phyloP scores from a whole-genome alignment of 1,140 invertebrate genomes.

The Atta colombica region DNA sequence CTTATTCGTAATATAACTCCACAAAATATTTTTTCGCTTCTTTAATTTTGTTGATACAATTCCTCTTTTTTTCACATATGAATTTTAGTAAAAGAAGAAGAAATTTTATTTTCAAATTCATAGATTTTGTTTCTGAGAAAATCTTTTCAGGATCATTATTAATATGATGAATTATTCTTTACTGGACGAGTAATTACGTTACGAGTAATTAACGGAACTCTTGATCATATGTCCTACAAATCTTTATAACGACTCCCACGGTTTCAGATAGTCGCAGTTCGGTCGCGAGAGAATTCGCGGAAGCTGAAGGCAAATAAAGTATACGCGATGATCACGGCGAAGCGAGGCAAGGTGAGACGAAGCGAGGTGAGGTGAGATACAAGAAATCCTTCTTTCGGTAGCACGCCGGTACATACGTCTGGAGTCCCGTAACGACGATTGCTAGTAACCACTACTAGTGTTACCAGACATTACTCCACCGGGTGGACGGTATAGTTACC shows the following conservation, averaged over 20 bases:
- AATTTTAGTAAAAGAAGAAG: neutral
- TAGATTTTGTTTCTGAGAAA: neutral
- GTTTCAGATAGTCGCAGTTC: conserved; percentile 1
- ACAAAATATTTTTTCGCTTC: neutral
- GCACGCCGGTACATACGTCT: conserved; percentile 74
- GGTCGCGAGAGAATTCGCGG: conserved; percentile 36
- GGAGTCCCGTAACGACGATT: conserved; percentile 81
- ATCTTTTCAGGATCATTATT: neutral
- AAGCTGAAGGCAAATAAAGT: conserved; percentile 13
- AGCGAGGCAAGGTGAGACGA: neutral
- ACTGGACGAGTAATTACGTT: conserved; percentile 1
- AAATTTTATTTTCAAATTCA: neutral
- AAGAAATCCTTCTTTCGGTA: conserved; percentile 68
- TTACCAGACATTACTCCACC: conserved; percentile 75
- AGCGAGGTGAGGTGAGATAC: conserved; percentile 26
- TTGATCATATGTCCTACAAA: conserved; percentile 27
- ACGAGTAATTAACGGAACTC: conserved; percentile 12
- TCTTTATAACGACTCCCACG: conserved; percentile 33
- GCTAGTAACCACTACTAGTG: conserved; percentile 76
- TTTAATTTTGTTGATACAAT: neutral
- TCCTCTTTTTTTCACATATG: neutral
- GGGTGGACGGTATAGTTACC: conserved; percentile 71
- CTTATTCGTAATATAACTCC: neutral
- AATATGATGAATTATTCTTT: neutral
- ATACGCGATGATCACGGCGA: conserved; percentile 49